Evolutionary conservation across 2,888 invertebrate species (phyloP).

Genomic region (Chaetogeoica ovagalla): DNA sequence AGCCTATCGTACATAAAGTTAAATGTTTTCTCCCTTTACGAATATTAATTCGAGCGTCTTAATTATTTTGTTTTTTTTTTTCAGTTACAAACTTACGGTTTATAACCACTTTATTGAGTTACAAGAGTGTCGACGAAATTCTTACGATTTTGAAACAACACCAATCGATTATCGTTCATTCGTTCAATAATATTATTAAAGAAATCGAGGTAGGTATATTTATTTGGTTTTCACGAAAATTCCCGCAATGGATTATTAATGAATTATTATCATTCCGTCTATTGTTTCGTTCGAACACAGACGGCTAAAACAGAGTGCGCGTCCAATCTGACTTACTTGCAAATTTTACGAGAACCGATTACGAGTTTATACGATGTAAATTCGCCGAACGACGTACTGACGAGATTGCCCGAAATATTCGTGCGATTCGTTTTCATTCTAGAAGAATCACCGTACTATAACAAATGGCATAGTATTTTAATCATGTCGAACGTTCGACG

Average conservation of each 20-base stretch:
- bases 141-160: conserved; percentile 35
- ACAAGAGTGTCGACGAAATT: conserved; percentile 32
- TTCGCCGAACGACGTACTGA: conserved; percentile 15
- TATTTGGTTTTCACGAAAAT: not conserved
- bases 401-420: conserved; percentile 29
- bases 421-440: conserved; percentile 36
- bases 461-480: conserved; percentile 23
- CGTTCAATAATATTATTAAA: conserved; percentile 18
- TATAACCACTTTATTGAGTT: conserved; percentile 15
- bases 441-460: conserved; percentile 37
- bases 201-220: conserved; percentile 25
- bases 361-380: conserved; percentile 11
- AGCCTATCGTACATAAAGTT: no score
- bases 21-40: no score
- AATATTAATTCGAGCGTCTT: no score
- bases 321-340: conserved; percentile 31
- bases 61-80: not conserved
- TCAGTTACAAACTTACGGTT: conserved; percentile 24
- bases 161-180: conserved; percentile 23
- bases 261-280: not conserved
- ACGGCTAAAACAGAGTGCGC: conserved; percentile 12
- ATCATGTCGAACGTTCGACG: no score
- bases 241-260: no score
- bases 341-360: conserved; percentile 18
- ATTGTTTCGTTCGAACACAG: not conserved